Conservation (phyloP, 2,113 vertebrate species). For the Phyllopteryx taeniolatus region DNA sequence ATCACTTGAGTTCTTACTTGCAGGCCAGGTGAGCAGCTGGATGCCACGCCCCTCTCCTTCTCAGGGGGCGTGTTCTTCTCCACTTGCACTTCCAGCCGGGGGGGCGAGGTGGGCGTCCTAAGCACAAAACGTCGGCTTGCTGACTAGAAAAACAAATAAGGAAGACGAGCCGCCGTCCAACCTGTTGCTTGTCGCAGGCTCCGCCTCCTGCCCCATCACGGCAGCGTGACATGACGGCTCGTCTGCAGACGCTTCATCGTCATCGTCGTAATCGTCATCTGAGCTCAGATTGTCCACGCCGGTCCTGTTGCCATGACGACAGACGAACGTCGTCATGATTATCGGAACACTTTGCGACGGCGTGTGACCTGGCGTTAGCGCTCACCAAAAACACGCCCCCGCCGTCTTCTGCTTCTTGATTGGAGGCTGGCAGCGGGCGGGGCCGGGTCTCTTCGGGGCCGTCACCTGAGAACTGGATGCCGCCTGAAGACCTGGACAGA, state of each 20-base stretch:
- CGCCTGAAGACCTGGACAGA: constrained; percentile 84
- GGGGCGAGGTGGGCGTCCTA: background rate
- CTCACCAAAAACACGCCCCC: constrained; percentile 78
- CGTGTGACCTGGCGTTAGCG: background rate
- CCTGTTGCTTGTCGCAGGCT: constrained; percentile 62
- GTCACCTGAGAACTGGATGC: constrained; percentile 75
- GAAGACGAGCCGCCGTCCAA: background rate
- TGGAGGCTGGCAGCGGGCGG: constrained; percentile 31
- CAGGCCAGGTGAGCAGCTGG: background rate
- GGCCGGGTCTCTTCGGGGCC: constrained; percentile 69
- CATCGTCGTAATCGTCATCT: constrained; percentile 52
- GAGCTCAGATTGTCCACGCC: constrained; percentile 73
- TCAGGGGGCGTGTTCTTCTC: background rate
- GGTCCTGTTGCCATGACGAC: constrained; percentile 69
- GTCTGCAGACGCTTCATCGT: constrained; percentile 30
- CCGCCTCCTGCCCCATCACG: background rate
- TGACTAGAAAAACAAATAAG: background rate
- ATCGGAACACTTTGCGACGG: background rate
- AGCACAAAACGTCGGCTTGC: background rate
- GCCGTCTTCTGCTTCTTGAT: constrained; percentile 64
- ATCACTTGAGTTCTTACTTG: background rate
- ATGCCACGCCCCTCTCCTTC: background rate
- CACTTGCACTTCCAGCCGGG: background rate
- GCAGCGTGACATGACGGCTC: background rate
- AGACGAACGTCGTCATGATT: background rate